Evolutionary conservation across 2,113 vertebrate species (phyloP).

Genomic region (Trematomus loennbergii): DNA sequence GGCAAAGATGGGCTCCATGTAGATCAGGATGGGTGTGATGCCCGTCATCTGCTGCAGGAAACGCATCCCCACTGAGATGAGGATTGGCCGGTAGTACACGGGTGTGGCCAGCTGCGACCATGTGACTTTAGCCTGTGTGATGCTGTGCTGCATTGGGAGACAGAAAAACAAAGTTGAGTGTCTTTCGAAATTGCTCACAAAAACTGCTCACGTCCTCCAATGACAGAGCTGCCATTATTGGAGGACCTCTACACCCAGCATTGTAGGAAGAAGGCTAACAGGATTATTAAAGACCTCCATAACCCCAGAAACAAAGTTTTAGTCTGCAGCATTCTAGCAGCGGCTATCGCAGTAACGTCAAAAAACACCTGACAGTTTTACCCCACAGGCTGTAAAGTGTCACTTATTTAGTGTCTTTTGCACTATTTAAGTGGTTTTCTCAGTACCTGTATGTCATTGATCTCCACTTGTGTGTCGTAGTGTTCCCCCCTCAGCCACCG

Average conservation of each 20-base stretch:
- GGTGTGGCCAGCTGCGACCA: conserved; percentile 85
- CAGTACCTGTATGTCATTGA: conserved; percentile 81
- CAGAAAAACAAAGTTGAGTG: not conserved
- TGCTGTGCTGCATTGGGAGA: conserved; percentile 68
- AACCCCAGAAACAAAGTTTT: no score
- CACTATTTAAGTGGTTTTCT: no score
- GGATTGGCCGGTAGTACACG: conserved; percentile 87
- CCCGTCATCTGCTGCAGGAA: conserved; percentile 96
- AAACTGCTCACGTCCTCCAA: not conserved
- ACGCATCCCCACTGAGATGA: conserved; percentile 90
- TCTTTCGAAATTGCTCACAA: not conserved
- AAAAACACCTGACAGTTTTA: no score
- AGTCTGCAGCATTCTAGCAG: no score
- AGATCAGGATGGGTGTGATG: conserved; percentile 92
- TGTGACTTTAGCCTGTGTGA: conserved; percentile 74
- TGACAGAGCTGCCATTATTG: no score
- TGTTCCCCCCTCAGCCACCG: conserved; percentile 88
- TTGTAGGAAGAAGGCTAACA: no score
- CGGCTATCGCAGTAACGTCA: no score
- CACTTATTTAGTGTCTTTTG: no score
- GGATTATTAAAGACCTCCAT: no score
- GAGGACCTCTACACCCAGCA: no score
- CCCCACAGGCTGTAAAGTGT: no score
- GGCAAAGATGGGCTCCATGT: conserved; percentile 91
- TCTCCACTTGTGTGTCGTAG: conserved; percentile 82